Percentiles rank a stretch among this genome's conserved stretches.
These are phyloP conservation scores for Amorpha juglandis DNA, from an alignment of 2,888 invertebrate species.

Conservation along the genomic window DNA sequence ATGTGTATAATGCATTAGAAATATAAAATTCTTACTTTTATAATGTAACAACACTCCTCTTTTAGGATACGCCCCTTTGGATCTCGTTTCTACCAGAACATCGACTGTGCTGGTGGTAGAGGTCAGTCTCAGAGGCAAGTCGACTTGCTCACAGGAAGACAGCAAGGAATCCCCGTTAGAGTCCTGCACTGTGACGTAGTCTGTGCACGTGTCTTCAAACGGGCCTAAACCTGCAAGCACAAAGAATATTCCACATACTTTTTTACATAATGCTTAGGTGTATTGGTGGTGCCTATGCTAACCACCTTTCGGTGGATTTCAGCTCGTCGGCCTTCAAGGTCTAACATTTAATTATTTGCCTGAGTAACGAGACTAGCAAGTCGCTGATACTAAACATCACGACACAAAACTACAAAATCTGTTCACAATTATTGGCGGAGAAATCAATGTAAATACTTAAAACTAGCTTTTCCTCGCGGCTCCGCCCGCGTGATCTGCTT, in stretches of 20 bases:
- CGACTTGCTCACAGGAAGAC: constrained; percentile 83
- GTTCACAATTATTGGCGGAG: too few relatives aligned
- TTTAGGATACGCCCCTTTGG: constrained; percentile 83
- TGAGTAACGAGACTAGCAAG: too few relatives aligned
- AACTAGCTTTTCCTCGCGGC: too few relatives aligned
- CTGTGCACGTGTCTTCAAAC: constrained; percentile 78
- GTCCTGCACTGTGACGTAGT: constrained; percentile 80
- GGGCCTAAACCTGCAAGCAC: constrained; percentile 71
- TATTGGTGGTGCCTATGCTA: too few relatives aligned
- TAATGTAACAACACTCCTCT: constrained; percentile 87
- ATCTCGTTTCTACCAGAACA: constrained; percentile 74
- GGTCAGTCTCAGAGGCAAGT: constrained; percentile 75
- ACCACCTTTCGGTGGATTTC: too few relatives aligned
- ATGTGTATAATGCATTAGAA: too few relatives aligned
- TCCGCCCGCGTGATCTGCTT: too few relatives aligned
- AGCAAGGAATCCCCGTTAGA: constrained; percentile 73
- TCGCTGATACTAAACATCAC: background rate
- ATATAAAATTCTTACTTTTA: constrained; percentile 74
- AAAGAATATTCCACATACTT: background rate
- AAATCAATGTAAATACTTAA: too few relatives aligned
- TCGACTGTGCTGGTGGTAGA: constrained; percentile 78
- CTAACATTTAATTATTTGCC: too few relatives aligned
- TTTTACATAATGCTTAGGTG: too few relatives aligned
- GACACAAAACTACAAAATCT: too few relatives aligned
- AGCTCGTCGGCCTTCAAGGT: too few relatives aligned